A percentile compares a stretch with the other conserved stretches of the same genome.
Conservation (phyloP, 2,888 invertebrate species). For the Schrankia costaestrigalis region DNA sequence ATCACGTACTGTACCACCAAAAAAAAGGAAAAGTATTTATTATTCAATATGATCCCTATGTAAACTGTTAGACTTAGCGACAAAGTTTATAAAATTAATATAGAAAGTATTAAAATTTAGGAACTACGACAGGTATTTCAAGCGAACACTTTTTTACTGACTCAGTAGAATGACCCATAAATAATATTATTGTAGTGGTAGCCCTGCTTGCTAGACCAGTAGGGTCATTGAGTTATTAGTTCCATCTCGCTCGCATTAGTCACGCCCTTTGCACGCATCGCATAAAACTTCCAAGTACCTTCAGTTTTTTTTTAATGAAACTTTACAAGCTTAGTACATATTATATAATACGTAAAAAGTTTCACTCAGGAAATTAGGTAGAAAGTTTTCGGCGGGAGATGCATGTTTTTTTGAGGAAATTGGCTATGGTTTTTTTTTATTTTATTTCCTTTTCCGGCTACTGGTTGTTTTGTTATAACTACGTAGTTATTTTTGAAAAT, state of each 20-base stretch:
- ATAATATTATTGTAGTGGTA: constrained; percentile 9
- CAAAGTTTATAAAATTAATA: too few species aligned
- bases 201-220: constrained; percentile 35
- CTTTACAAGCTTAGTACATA: constrained; percentile 13
- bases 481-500: constrained; percentile 3
- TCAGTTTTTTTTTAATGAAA: constrained; percentile 13
- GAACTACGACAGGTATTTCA: too few species aligned
- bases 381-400: constrained; percentile 8
- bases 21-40: too few species aligned
- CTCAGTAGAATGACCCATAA: too few species aligned
- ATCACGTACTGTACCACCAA: too few species aligned
- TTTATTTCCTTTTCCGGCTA: neutral
- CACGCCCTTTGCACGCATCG: constrained; percentile 28
- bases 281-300: constrained; percentile 7
- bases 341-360: constrained; percentile 23
- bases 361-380: constrained; percentile 13
- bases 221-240: constrained; percentile 54
- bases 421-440: constrained; percentile 7
- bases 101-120: too few species aligned
- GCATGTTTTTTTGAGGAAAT: constrained; percentile 17
- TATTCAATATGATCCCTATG: too few species aligned
- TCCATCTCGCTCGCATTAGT: constrained; percentile 43
- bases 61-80: too few species aligned
- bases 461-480: constrained; percentile 1
- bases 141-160: too few species aligned